These are phyloP conservation scores for Tapirus indicus DNA, from an alignment of 2,797 vertebrate species.

Conservation along the genomic window DNA sequence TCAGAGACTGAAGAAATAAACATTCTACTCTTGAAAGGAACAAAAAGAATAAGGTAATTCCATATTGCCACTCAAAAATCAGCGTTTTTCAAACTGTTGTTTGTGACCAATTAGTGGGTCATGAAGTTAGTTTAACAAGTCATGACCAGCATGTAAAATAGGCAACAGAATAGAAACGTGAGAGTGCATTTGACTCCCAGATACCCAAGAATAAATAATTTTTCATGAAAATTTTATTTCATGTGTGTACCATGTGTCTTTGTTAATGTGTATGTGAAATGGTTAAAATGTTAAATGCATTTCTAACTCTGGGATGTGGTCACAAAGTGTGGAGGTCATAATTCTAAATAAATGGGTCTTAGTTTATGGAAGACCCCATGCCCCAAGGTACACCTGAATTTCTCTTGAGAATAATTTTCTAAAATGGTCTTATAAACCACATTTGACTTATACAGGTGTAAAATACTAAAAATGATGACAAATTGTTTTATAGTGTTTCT, in stretches of 20 bases:
- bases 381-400: neutral
- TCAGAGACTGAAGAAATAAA: neutral
- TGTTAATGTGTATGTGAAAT: neutral
- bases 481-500: neutral
- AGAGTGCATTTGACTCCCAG: neutral
- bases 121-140: slow-evolving; percentile 4
- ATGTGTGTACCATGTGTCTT: neutral
- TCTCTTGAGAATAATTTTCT: slow-evolving; percentile 15
- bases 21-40: neutral
- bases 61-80: neutral
- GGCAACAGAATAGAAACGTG: neutral
- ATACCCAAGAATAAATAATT: neutral
- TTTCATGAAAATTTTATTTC: slow-evolving; percentile 16
- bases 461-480: neutral
- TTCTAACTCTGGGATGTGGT: neutral
- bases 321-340: neutral
- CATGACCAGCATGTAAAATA: neutral
- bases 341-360: neutral
- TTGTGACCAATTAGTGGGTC: neutral
- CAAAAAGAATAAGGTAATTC: neutral
- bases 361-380: neutral
- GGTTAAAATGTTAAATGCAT: neutral
- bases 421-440: neutral
- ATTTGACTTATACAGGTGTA: neutral
- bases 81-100: neutral